Conservation (phyloP, 2,797 vertebrate species). For the Acanthiza pusilla region DNA sequence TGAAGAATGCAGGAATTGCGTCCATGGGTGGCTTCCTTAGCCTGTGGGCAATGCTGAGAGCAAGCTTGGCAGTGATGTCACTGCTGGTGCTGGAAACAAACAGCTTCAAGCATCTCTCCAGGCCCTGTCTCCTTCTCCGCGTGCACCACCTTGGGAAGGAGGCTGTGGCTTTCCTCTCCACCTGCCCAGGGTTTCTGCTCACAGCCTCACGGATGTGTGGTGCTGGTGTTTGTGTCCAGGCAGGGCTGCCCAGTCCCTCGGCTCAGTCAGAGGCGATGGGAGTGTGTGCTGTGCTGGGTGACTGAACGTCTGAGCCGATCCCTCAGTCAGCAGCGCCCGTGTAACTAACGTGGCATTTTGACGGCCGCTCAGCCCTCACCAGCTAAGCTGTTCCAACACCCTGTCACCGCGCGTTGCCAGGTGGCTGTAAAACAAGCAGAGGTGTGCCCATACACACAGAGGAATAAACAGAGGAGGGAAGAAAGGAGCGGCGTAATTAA, state of each 20-base stretch:
- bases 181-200: neutral
- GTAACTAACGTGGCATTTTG: constrained; percentile 58
- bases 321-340: constrained; percentile 46
- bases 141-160: neutral
- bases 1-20: neutral
- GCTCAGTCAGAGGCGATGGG: neutral
- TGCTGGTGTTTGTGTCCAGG: neutral
- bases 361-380: constrained; percentile 16
- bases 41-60: neutral
- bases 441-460: constrained; percentile 28
- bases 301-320: constrained; percentile 59
- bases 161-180: neutral
- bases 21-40: neutral
- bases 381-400: constrained; percentile 48
- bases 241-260: neutral
- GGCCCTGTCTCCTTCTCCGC: neutral
- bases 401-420: constrained; percentile 52
- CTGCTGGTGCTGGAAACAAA: neutral
- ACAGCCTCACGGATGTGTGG: neutral
- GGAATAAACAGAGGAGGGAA: neutral
- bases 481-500: neutral
- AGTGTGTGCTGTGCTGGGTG: neutral
- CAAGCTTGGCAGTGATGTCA: neutral
- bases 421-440: constrained; percentile 59
- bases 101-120: neutral